Evolutionary conservation across 2,113 vertebrate genomes (phyloP).

Genomic region (Calidris pugnax): DNA sequence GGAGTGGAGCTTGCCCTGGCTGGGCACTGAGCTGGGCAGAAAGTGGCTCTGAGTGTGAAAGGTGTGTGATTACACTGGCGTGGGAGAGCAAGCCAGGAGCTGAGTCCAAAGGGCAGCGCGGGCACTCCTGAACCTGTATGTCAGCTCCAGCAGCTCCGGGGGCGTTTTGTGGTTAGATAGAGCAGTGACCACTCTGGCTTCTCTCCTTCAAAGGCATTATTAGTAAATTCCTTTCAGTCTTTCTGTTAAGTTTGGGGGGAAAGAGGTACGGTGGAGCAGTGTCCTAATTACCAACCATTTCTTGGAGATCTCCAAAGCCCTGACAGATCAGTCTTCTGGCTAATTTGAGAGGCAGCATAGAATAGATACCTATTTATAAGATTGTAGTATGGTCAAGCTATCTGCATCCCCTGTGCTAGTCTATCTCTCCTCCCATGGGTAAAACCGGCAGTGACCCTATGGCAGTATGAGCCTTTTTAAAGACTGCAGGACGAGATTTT

Average conservation of each 20-base stretch:
- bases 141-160: not conserved
- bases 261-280: too few relatives aligned
- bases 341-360: not conserved
- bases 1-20: not conserved
- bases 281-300: fast-evolving
- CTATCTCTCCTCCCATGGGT: not conserved
- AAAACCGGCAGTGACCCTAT: not conserved
- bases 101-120: not conserved
- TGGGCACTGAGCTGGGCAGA: fast-evolving
- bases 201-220: not conserved
- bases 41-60: not conserved
- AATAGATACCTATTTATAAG: not conserved
- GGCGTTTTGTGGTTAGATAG: not conserved
- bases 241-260: not conserved
- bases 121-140: not conserved
- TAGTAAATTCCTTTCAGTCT: not conserved
- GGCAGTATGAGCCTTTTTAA: not conserved
- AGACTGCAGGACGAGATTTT: not conserved
- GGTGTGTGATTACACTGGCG: fast-evolving
- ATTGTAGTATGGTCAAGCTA: not conserved
- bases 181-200: not conserved
- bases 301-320: not conserved
- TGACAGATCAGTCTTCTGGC: not conserved
- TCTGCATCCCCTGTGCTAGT: not conserved
- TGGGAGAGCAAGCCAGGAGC: not conserved